Evolutionary conservation across 2,113 vertebrate species (phyloP).

Genomic region (Chitala chitala): DNA sequence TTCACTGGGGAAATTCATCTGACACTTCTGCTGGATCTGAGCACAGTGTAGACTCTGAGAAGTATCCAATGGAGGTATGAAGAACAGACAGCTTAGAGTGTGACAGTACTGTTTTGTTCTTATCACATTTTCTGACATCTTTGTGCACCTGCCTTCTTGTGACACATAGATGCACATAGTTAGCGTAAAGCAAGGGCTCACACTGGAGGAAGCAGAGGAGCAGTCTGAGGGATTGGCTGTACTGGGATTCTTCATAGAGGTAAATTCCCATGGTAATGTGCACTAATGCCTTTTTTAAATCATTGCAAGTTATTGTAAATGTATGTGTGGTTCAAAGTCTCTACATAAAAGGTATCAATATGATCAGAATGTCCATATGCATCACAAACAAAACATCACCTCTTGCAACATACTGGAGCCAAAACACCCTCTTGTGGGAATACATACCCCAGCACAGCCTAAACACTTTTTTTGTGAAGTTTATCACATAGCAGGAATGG

Average conservation of each 20-base stretch:
- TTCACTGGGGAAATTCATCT: slow-evolving; percentile 58
- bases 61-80: slow-evolving; percentile 60
- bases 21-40: slow-evolving; percentile 50
- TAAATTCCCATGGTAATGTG: slow-evolving; percentile 13
- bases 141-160: not conserved
- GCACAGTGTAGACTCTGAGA: slow-evolving; percentile 49
- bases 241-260: slow-evolving; percentile 53
- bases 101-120: too few species aligned
- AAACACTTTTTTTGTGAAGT: too few species aligned
- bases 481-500: too few species aligned
- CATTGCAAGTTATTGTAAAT: not conserved
- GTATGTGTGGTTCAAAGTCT: too few species aligned
- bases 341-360: too few species aligned
- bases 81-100: not conserved
- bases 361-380: too few species aligned
- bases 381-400: too few species aligned
- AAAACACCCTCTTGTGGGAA: too few species aligned
- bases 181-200: slow-evolving; percentile 44
- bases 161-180: slow-evolving; percentile 58
- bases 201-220: not conserved
- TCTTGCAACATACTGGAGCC: too few species aligned
- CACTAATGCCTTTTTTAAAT: not conserved
- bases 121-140: not conserved
- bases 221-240: slow-evolving; percentile 46
- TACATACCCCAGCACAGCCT: too few species aligned